Base-by-base conservation (phyloP, 2,113 vertebrate species). In the Eolophus roseicapilla region DNA sequence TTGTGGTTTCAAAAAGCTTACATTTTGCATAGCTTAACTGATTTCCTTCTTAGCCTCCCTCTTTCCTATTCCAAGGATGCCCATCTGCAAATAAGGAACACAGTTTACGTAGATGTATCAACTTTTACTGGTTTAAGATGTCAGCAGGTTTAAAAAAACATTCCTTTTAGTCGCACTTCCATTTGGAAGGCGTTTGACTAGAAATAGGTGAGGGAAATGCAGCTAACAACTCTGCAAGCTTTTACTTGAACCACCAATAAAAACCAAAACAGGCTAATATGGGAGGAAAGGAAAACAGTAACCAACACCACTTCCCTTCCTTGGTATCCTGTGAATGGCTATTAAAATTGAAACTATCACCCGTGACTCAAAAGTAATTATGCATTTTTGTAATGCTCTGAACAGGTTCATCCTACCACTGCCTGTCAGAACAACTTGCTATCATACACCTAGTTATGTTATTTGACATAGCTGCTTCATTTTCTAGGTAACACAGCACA, bases 11-110 rank as follows among this genome's bases (percentile, higher is more conserved):
- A 55, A 80, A 59, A 59, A 88, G 82, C 86, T 97, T 91, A 65
- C 63, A 86, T 87, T 86, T 96, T 91, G 78, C 87, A 90, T 64
- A 93, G 77, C 28, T 83, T 91, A 90, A 78, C 87, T 83, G 64
- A 18, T 19, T 64, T 52, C 43, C 85, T 74, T 69, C 37, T 57
- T 17, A 57, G 65, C n/a, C 24, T 50, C 17, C 11, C 14, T 71
- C 17, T 57, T 87, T 52, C 71, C 39, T 83, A 19, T 63, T 94
- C 75, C 91, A 93, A 50, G 28, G 67, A 93, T 59, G 20, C 6
- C 25, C 31, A 28, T 53, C 31, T 78, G 60, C 76, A 95, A 83
- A 74, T 33, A 14, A 52, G 21, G 31, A 91, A 43, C 57, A 76
- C 27, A 47, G 19, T 55, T 89, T 35, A 81, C 6, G 27, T 7